Conservation (phyloP, 2,113 vertebrate species). For the Phodopus roborovskii region DNA sequence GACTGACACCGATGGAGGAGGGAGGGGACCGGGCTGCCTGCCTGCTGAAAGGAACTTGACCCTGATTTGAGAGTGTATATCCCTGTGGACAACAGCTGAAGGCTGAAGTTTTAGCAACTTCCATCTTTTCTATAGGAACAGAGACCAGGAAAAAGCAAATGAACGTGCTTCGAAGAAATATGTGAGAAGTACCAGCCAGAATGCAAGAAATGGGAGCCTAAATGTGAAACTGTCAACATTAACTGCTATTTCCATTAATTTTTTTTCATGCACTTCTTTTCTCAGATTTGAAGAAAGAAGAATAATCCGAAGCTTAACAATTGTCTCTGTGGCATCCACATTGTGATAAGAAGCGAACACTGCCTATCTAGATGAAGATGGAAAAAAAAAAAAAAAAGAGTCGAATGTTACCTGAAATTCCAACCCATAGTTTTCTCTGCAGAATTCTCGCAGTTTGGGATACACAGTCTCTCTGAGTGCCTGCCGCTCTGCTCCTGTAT, state of each 20-base stretch:
- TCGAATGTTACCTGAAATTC: constrained; percentile 95
- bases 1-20: neutral
- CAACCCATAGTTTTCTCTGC: constrained; percentile 99
- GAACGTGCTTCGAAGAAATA: constrained; percentile 2
- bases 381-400: constrained; percentile 57
- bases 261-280: constrained; percentile 26
- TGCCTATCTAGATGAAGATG: neutral
- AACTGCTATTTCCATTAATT: constrained; percentile 33
- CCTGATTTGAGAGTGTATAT: neutral
- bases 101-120: neutral
- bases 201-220: neutral
- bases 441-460: constrained; percentile 99
- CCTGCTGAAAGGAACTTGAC: neutral
- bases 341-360: constrained; percentile 36
- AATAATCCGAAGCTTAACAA: neutral
- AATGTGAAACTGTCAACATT: neutral
- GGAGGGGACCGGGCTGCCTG: neutral
- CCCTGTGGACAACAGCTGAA: neutral
- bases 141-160: neutral
- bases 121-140: neutral
- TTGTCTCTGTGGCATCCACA: neutral
- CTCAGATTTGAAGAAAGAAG: neutral
- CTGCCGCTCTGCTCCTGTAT: constrained; percentile 97
- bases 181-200: neutral
- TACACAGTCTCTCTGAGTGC: constrained; percentile 97